These are phyloP conservation scores for Trichogramma pretiosum DNA, from an alignment of 1,140 invertebrate species.

Conservation along the genomic window DNA sequence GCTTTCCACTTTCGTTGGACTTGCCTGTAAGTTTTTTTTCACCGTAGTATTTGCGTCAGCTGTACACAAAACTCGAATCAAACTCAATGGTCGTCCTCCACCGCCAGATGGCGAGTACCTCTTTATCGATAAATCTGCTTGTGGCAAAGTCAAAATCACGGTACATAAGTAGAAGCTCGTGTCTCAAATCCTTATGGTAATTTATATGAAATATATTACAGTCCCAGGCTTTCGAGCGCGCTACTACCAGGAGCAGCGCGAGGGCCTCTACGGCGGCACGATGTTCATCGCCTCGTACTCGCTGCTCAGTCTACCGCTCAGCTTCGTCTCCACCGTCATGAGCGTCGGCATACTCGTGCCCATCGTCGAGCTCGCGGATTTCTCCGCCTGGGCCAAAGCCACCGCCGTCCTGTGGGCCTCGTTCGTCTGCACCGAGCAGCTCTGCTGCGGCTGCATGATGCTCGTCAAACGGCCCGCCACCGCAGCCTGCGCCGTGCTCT, in stretches of 20 bases:
- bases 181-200: neutral
- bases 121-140: too few species aligned
- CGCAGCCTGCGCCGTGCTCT: conserved; percentile 66
- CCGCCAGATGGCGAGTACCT: too few species aligned
- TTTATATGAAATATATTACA: too few species aligned
- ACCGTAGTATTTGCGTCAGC: too few species aligned
- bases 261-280: conserved; percentile 78
- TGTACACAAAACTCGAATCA: too few species aligned
- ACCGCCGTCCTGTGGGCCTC: conserved; percentile 62
- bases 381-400: conserved; percentile 34
- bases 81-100: too few species aligned
- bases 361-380: conserved; percentile 35
- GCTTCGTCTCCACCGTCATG: conserved; percentile 51
- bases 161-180: too few species aligned
- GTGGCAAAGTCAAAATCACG: too few species aligned
- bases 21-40: too few species aligned
- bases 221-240: conserved; percentile 75
- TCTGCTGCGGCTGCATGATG: conserved; percentile 72
- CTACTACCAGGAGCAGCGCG: conserved; percentile 82
- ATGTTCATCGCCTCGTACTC: conserved; percentile 73
- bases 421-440: conserved; percentile 74
- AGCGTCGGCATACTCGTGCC: conserved; percentile 37
- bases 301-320: conserved; percentile 70
- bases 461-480: conserved; percentile 67
- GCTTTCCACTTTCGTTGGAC: too few species aligned